A percentile compares a stretch with the other conserved stretches of the same genome.
Conservation (phyloP, 2,888 invertebrate species). For the Ceratothoa steindachneri region DNA sequence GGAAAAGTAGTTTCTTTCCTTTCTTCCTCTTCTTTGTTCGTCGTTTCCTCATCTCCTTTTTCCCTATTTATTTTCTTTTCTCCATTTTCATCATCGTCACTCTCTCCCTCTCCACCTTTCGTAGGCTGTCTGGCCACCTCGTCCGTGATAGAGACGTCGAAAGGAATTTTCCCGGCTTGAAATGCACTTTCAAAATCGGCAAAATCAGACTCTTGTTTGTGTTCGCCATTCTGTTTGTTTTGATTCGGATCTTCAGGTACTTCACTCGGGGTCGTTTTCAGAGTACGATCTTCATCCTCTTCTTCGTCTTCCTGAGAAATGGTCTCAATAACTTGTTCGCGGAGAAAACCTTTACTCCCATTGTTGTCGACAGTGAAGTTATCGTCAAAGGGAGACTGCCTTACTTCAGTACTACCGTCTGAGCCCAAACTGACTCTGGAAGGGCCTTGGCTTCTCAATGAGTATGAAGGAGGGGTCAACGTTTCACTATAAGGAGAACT, state of each 20-base stretch:
- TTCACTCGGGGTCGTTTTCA: neutral
- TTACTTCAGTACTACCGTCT: constrained; percentile 35
- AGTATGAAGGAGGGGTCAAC: constrained; percentile 31
- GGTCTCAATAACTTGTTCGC: neutral
- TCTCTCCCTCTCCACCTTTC: neutral
- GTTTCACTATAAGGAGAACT: constrained; percentile 44
- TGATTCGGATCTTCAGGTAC: neutral
- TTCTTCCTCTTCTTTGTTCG: neutral
- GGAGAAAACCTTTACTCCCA: constrained; percentile 11
- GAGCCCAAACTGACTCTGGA: constrained; percentile 34
- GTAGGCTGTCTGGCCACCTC: neutral
- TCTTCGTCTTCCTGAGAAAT: neutral
- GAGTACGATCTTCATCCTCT: neutral
- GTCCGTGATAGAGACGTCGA: neutral
- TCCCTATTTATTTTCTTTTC: neutral
- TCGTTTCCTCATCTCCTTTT: neutral
- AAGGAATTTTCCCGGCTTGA: constrained; percentile 9
- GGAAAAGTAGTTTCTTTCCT: neutral
- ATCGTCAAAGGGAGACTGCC: constrained; percentile 46
- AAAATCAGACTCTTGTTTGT: constrained; percentile 20
- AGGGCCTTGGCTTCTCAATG: constrained; percentile 25
- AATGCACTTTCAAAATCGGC: constrained; percentile 46
- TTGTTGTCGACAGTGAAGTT: constrained; percentile 37
- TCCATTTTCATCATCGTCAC: neutral
- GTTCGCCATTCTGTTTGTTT: neutral